Conservation (phyloP, 2,888 invertebrate species). For the Noctua janthina region DNA sequence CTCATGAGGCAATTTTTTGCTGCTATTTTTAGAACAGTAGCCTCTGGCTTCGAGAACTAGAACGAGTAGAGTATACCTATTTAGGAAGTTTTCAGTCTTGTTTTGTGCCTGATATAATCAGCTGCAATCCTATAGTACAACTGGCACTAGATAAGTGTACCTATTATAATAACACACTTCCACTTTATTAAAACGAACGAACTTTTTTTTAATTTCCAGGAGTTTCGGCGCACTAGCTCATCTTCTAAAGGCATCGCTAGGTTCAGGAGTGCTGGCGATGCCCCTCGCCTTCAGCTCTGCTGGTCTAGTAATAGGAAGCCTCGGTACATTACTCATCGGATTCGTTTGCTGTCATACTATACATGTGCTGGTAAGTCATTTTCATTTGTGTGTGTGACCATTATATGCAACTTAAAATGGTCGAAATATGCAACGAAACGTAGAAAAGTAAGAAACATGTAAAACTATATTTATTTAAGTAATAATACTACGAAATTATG, state of each 20-base stretch:
- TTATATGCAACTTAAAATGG: neutral
- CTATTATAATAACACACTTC: neutral
- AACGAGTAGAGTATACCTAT: no score
- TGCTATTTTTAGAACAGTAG: no score
- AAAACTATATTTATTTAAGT: no score
- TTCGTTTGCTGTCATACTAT: slow-evolving; percentile 97
- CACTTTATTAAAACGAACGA: neutral
- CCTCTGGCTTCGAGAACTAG: no score
- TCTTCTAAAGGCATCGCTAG: slow-evolving; percentile 97
- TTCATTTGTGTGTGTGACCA: neutral
- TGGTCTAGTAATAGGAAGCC: slow-evolving; percentile 94
- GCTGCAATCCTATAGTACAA: neutral
- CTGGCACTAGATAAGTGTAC: neutral
- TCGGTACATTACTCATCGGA: slow-evolving; percentile 95
- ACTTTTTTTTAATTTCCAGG: slow-evolving; percentile 84
- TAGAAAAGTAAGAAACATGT: no score
- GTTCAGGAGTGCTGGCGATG: slow-evolving; percentile 97
- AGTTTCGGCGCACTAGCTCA: slow-evolving; percentile 96
- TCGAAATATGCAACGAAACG: neutral
- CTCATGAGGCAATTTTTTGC: no score
- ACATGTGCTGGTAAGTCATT: slow-evolving; percentile 94
- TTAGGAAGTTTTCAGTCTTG: neutral
- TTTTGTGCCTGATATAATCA: neutral
- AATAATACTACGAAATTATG: no score
- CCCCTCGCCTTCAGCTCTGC: slow-evolving; percentile 96